Evolutionary conservation across 2,113 vertebrate species (phyloP).

Genomic region (Aix galericulata): DNA sequence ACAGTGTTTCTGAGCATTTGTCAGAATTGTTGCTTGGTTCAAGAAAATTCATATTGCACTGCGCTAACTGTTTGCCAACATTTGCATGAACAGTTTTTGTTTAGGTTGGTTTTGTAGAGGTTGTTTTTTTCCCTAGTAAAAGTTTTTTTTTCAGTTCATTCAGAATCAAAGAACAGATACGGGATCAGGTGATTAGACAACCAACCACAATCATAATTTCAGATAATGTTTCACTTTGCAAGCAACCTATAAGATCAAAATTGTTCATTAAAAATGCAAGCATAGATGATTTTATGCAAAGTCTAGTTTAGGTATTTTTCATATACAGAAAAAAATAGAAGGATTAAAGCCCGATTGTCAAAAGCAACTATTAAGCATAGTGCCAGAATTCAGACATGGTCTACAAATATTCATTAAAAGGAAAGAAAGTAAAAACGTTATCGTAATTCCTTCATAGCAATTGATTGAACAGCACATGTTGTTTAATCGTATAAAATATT

Average conservation of each 20-base stretch:
- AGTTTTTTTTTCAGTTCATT: background rate
- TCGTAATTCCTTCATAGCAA: background rate
- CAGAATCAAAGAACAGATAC: background rate
- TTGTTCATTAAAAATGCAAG: slow-evolving; percentile 19
- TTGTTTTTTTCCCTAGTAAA: background rate
- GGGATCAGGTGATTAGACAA: background rate
- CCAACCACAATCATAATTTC: background rate
- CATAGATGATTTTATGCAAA: background rate
- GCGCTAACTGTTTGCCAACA: background rate
- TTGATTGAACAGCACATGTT: background rate
- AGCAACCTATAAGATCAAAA: background rate
- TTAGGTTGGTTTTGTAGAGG: background rate
- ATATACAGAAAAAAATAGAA: background rate
- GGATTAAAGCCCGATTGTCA: background rate
- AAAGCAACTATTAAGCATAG: background rate
- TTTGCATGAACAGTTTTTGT: background rate
- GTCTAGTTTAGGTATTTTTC: background rate
- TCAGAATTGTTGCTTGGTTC: slow-evolving; percentile 10
- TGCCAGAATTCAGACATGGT: background rate
- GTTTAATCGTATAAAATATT: background rate
- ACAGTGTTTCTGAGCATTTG: background rate
- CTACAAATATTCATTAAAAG: background rate
- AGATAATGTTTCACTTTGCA: background rate
- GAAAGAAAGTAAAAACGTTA: background rate
- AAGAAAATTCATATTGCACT: background rate